Base-by-base conservation (phyloP, 2,797 vertebrate species). In the Phoxinus dragarum region DNA sequence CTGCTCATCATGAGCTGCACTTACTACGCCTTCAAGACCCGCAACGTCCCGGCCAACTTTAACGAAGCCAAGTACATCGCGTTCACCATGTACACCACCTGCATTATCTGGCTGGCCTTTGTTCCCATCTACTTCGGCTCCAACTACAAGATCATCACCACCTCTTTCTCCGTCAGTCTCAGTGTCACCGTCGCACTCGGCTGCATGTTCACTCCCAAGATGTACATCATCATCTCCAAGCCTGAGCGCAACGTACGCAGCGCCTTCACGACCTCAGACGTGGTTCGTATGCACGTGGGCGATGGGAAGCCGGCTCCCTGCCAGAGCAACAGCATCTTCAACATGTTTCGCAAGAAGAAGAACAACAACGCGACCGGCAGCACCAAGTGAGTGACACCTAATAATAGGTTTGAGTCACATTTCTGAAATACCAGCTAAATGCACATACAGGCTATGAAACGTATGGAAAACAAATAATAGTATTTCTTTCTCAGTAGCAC, bases 81-180 rank as follows among this genome's bases (percentile, higher is more conserved):
- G 91, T 99, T 99, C 88, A 99, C 98, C 9, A 99, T 99, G 98
- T 99, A 99, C 76, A 99, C 98, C 87, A 99, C 98, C 87, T 99
- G 98, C 93, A 99, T 99, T 91, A 99, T 99, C 91, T 99, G 98
- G 98, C 91, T 99, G 93, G 98, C 98, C 87, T 99, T 99, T 7
- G 98, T 99, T 87, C 98, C 98, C 79, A 99, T 99, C 91, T 99
- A 99, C 90, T 99, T 99, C 2, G 98, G 98, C 89, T 99, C 98
- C 94, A 99, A 99, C 95, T 99, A 99, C 95, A 99, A 99, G 94
- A 99, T 99, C 93, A 99, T 99, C 93, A 99, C 98, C 66, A 99
- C 98, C 27, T 99, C 98, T 67, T 99, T 99, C 90, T 99, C 98
- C 0, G 98, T 99, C 91, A 99, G 98, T 92, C 95, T 99, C 89